Evolutionary conservation across 2,888 invertebrate species (phyloP), one percentile per base, ranked within the genome.

Genomic region (Lomographa bimaculata): DNA sequence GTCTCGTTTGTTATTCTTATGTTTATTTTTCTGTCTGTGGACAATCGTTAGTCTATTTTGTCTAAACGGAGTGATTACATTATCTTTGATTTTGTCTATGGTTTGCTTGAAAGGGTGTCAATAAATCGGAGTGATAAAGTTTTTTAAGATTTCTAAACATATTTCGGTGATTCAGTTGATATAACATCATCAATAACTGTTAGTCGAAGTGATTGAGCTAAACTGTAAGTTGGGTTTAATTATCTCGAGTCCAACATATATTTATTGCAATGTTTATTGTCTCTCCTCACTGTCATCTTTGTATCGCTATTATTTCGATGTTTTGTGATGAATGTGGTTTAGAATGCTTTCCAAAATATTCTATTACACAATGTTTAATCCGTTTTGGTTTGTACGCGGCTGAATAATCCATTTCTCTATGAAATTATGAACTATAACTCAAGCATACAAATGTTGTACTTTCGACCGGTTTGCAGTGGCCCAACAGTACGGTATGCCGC

Each of bases 401-500:
- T n/a, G n/a, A n/a, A n/a, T n/a, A n/a, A 14, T 14, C 4, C 3
- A 4, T 14, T 2, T 14, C 14, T 14, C 14, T 12, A 14, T 4
- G 9, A 6, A 5, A 28, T 24, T 33, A 1, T 7, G 4, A 6
- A 7, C n/a, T 17, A 17, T 21, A 17, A 14, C 21, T 9, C 1
- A 2, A 1, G 7, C 7, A 6, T 16, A 18, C 4, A 19, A 14
- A n/a, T 4, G 11, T 21, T 5, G 8, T 27, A 16, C 17, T 48
- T 30, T 7, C 44, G 60, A 74, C 71, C 71, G 72, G 75, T 72
- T 75, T 60, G 35, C 7, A n/a, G 7, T 16, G 35, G 36, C 37
- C 57, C 50, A 55, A 42, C 42, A 46, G 44, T 41, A 40, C 42
- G 42, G 47, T 46, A 54, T 59, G 38, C 45, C 45, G 45, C 34